Evolutionary conservation across 1,140 invertebrate genomes (phyloP), one percentile per base, ranked within the genome.

Genomic region (Colletes latitarsis): DNA sequence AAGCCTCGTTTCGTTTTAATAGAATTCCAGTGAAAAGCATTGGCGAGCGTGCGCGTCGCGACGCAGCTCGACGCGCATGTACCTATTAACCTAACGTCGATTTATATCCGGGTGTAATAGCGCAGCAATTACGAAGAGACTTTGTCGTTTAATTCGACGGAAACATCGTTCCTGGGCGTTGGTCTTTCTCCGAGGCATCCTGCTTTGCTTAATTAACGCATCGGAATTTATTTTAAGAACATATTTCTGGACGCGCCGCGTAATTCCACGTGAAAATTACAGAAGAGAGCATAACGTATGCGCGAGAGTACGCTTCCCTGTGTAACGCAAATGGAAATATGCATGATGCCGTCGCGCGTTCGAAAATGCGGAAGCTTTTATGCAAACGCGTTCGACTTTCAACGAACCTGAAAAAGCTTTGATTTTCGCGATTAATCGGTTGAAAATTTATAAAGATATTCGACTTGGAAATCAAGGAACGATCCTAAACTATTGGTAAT

Each of bases 31-130:
- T 86, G 88, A 89, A 87, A 55, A 60, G 39, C 30, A 3, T 15
- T 9, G 5, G 4, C 10, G 53, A 15, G 14, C 6, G 30, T 67
- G 62, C 21, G 15, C 14, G 3, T 4, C 3, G 4, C 6, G 46
- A 1, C 30, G 46, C 70, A 46, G 60, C 41, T 62, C 41, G 9
- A 72, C 17, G 6, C 21, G 1, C 43, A 9, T 76, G 63, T 55
- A 67, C 17, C 75, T 66, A 75, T 75, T 85, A 78, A 84, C 76
- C 46, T 6, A 64, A 39, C 52, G 39, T 46, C 86, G 84, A 89
- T 90, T 88, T 84, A 86, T 89, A 89, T 87, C 81, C 80, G 68
- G 62, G 75, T 86, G 82, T 88, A 89, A 90, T 90, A 89, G 84
- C 83, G 79, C 83, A 77, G 79, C 85, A 89, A 89, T 88, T 87